A percentile compares a stretch with the other conserved stretches of the same genome.
phyloP scores from a whole-genome alignment of 2,113 vertebrate species.

The Sclerurus mexicanus region DNA sequence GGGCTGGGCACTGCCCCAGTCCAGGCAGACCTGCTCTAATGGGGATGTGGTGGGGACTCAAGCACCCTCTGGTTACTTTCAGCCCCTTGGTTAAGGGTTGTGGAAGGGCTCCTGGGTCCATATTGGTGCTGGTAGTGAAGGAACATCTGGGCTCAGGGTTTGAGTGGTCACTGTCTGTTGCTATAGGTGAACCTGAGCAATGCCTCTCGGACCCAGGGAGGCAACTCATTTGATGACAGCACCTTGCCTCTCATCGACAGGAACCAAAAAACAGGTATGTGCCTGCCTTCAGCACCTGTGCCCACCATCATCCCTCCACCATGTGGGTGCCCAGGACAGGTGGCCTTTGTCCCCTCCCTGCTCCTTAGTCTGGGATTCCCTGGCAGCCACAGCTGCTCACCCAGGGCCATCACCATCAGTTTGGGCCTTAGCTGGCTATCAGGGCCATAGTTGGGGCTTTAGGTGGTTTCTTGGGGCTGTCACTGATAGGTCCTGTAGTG shows the following conservation, averaged over 20 bases:
- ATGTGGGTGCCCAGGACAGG: not conserved
- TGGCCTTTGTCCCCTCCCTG: not conserved
- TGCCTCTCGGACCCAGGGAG: constrained; percentile 79
- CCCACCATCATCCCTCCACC: not conserved
- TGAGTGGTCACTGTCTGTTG: not conserved
- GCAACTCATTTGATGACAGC: constrained; percentile 87
- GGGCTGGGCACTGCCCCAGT: not conserved
- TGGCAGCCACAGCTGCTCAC: not conserved
- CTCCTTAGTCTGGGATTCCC: not conserved
- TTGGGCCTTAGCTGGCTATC: not conserved
- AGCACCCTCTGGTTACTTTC: not conserved
- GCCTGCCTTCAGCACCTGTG: not conserved
- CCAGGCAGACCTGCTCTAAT: accelerated
- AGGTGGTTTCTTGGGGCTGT: not conserved
- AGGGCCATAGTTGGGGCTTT: accelerated
- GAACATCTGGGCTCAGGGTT: not conserved
- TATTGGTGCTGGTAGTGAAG: not conserved
- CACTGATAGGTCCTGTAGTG: not conserved
- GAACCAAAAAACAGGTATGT: constrained; percentile 80
- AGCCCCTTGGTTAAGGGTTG: not conserved
- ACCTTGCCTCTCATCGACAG: constrained; percentile 91
- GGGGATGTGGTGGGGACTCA: not conserved
- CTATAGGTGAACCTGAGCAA: constrained; percentile 80
- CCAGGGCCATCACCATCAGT: not conserved
- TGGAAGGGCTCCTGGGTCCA: not conserved